phyloP scores from a whole-genome alignment of 1,140 invertebrate species.

The Sycobia sp. region DNA sequence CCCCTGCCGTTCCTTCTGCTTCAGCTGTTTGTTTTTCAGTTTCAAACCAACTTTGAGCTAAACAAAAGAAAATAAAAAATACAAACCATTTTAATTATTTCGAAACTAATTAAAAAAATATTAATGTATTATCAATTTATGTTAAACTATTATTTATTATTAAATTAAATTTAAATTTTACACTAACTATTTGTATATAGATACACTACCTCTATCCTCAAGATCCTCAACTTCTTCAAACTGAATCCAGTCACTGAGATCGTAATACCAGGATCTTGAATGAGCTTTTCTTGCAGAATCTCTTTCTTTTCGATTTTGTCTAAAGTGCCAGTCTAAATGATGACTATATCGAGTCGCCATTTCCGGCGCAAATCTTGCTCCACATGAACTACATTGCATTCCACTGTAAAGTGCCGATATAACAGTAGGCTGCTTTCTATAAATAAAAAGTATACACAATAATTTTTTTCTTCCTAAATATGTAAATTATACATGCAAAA shows the following conservation, averaged over 20 bases:
- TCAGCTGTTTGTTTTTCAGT: slow-evolving; percentile 67
- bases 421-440: slow-evolving; percentile 70
- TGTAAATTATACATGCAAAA: no score
- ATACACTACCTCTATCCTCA: slow-evolving; percentile 82
- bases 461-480: no score
- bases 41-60: slow-evolving; percentile 89
- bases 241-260: slow-evolving; percentile 89
- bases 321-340: slow-evolving; percentile 97
- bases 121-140: no score
- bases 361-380: slow-evolving; percentile 84
- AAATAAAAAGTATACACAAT: slow-evolving; percentile 36
- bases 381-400: slow-evolving; percentile 94
- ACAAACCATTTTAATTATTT: no score
- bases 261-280: slow-evolving; percentile 89
- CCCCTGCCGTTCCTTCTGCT: slow-evolving; percentile 56
- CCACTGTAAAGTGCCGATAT: slow-evolving; percentile 78
- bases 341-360: slow-evolving; percentile 87
- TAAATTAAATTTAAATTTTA: background rate
- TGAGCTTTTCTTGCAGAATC: slow-evolving; percentile 82
- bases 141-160: background rate
- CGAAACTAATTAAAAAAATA: no score
- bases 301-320: slow-evolving; percentile 87
- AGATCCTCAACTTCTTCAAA: slow-evolving; percentile 93
- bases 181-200: background rate
- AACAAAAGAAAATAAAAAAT: no score